phyloP scores from a whole-genome alignment of 2,888 invertebrate genomes.

The Macropis europaea region DNA sequence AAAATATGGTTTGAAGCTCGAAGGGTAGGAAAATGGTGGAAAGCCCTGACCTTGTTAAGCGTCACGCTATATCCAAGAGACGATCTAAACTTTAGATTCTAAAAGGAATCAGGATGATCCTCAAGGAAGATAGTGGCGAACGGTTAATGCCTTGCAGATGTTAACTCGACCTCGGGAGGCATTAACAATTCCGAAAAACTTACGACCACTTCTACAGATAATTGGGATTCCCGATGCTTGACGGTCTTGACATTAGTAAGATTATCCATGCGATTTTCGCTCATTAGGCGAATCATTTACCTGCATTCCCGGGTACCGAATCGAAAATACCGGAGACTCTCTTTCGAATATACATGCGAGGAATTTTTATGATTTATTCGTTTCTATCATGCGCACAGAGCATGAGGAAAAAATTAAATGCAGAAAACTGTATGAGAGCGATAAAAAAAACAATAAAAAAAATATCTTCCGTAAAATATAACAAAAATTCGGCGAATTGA shows the following conservation, averaged over 20 bases:
- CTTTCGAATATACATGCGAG: neutral
- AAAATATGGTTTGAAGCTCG: no score
- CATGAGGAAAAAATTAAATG: neutral
- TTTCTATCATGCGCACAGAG: neutral
- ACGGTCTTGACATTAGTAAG: slow-evolving; percentile 2
- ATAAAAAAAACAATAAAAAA: neutral
- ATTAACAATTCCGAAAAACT: slow-evolving; percentile 32
- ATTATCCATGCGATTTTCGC: slow-evolving; percentile 28
- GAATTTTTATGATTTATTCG: neutral
- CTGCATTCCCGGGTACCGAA: neutral
- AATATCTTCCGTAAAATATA: slow-evolving; percentile 1
- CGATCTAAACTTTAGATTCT: no score
- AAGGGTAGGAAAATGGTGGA: neutral
- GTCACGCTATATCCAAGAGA: neutral
- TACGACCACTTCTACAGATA: slow-evolving; percentile 3
- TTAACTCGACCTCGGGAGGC: slow-evolving; percentile 1
- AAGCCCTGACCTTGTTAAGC: slow-evolving; percentile 9
- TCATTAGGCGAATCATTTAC: slow-evolving; percentile 28
- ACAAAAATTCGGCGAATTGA: neutral
- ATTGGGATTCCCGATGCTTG: slow-evolving; percentile 32
- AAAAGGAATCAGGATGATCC: slow-evolving; percentile 21
- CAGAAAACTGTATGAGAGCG: neutral
- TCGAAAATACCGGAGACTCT: neutral
- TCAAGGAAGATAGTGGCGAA: neutral
- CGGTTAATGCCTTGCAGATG: slow-evolving; percentile 51